Evolutionary conservation across 2,888 invertebrate species (phyloP).

Genomic region (Chrysina gloriosa): DNA sequence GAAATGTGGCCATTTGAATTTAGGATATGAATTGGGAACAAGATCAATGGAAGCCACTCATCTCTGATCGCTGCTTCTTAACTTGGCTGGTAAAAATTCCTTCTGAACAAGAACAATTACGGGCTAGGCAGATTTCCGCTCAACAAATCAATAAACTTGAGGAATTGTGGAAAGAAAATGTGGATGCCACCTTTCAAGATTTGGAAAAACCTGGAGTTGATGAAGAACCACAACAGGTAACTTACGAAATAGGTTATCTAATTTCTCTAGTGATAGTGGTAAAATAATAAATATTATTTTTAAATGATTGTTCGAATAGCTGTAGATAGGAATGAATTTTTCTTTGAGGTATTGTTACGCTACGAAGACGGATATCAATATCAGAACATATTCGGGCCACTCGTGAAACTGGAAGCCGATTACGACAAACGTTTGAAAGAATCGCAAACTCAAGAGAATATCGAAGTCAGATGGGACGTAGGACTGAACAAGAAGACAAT

Average conservation of each 20-base stretch:
- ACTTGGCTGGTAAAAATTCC: constrained; percentile 99
- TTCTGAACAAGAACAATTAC: constrained; percentile 93
- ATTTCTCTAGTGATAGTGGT: not conserved
- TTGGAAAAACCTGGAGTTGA: constrained; percentile 98
- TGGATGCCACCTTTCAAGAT: constrained; percentile 97
- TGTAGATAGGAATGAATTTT: constrained; percentile 19
- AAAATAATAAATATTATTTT: not conserved
- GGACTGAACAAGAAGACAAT: constrained; percentile 98
- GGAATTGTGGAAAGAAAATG: constrained; percentile 98
- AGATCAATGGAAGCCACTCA: constrained; percentile 98
- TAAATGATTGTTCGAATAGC: constrained; percentile 2
- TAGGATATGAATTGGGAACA: constrained; percentile 99
- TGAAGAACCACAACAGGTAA: constrained; percentile 95
- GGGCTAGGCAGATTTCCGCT: constrained; percentile 96
- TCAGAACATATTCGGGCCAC: constrained; percentile 96
- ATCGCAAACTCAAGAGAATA: constrained; percentile 97
- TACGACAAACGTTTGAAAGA: constrained; percentile 98
- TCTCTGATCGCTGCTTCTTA: constrained; percentile 94
- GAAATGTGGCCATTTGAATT: constrained; percentile 24
- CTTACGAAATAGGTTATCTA: not conserved
- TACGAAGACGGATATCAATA: constrained; percentile 99
- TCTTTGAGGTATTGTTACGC: constrained; percentile 66
- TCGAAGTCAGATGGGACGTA: constrained; percentile 98
- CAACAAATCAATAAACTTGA: constrained; percentile 98
- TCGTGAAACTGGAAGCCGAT: constrained; percentile 97